Percentiles rank a stretch among this genome's conserved stretches.
These are phyloP conservation scores for Hirundo rustica DNA, from an alignment of 2,797 vertebrate genomes.

Conservation along the genomic window DNA sequence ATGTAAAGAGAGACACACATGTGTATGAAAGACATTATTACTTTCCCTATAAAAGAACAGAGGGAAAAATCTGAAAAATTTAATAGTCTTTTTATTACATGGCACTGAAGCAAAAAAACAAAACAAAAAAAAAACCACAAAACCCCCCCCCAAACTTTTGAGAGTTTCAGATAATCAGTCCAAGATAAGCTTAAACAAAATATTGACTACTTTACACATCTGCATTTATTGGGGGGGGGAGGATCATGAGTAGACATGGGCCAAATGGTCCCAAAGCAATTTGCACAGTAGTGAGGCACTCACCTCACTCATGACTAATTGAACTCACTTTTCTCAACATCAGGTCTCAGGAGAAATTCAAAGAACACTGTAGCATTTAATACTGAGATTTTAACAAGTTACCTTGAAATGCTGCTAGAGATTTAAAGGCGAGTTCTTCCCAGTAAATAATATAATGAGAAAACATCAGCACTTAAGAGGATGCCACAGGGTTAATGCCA, in stretches of 20 bases:
- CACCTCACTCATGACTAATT: slow-evolving; percentile 61
- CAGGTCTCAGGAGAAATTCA: slow-evolving; percentile 48
- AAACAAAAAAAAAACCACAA: not conserved
- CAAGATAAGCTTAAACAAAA: slow-evolving; percentile 43
- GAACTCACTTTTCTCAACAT: slow-evolving; percentile 52
- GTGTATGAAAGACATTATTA: not conserved
- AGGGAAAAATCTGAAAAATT: slow-evolving; percentile 4
- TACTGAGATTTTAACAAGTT: slow-evolving; percentile 45
- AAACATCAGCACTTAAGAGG: slow-evolving; percentile 54
- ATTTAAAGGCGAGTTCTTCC: slow-evolving; percentile 48
- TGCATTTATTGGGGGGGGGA: slow-evolving; percentile 11
- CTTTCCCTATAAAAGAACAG: not conserved
- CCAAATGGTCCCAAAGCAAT: slow-evolving; percentile 63
- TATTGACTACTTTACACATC: slow-evolving; percentile 53
- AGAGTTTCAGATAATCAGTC: slow-evolving; percentile 26
- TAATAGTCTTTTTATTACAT: not conserved
- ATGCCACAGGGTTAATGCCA: slow-evolving; percentile 69
- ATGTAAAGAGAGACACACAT: not conserved
- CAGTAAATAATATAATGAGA: slow-evolving; percentile 52
- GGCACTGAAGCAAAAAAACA: not conserved
- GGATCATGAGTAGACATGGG: slow-evolving; percentile 25
- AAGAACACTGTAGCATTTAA: not conserved
- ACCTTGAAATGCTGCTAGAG: not conserved
- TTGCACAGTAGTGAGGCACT: slow-evolving; percentile 63
- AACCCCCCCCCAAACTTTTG: not conserved